phyloP scores from a whole-genome alignment of 2,113 vertebrate species.

The Corapipo altera region DNA sequence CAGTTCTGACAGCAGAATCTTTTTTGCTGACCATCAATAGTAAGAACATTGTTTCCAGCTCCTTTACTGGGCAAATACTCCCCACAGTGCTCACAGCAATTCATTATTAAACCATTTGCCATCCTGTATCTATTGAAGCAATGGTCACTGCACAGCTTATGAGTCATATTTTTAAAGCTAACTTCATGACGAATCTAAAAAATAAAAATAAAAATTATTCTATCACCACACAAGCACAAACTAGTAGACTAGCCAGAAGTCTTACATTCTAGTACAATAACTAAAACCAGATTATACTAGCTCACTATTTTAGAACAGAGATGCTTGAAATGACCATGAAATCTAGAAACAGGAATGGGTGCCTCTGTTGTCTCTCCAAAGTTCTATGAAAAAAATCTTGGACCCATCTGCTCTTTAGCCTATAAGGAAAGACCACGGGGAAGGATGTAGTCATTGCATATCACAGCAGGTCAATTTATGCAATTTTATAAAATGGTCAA shows the following conservation, averaged over 20 bases:
- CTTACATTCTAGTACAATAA: neutral
- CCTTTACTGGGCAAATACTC: slow-evolving; percentile 95
- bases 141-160: slow-evolving; percentile 96
- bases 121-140: slow-evolving; percentile 98
- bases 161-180: slow-evolving; percentile 99
- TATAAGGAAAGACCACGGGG: neutral
- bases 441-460: neutral
- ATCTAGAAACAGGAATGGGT: neutral
- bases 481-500: neutral
- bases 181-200: slow-evolving; percentile 97
- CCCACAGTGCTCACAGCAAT: slow-evolving; percentile 98
- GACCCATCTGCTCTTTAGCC: neutral
- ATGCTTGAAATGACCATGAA: neutral
- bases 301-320: neutral
- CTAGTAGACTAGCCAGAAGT: neutral
- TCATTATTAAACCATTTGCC: slow-evolving; percentile 98
- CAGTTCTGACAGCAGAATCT: slow-evolving; percentile 97
- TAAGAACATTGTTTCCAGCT: slow-evolving; percentile 90
- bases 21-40: slow-evolving; percentile 95
- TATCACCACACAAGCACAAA: neutral
- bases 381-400: neutral
- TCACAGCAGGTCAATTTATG: neutral
- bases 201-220: neutral
- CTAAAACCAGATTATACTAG: neutral
- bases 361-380: neutral